Conservation (phyloP, 1,140 invertebrate species). For the Papilio polyxenes region DNA sequence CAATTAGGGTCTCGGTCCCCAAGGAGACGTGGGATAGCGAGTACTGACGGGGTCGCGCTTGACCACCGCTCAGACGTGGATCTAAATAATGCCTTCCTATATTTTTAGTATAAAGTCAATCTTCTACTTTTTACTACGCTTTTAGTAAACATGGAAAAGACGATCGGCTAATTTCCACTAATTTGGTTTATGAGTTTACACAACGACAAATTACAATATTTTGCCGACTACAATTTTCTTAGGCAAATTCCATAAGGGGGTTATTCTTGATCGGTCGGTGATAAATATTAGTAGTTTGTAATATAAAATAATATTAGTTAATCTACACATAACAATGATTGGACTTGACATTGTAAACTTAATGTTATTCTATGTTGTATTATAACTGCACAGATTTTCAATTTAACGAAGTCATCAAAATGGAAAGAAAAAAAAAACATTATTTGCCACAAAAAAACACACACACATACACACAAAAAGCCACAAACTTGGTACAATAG, state of each 20-base stretch:
- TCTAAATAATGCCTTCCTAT: slow-evolving; percentile 19
- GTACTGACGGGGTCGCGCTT: slow-evolving; percentile 39
- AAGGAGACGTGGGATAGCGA: slow-evolving; percentile 57
- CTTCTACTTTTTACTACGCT: neutral
- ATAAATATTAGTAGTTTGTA: too few relatives aligned
- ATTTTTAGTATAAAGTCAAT: slow-evolving; percentile 22
- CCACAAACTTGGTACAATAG: too few relatives aligned
- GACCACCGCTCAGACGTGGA: slow-evolving; percentile 47
- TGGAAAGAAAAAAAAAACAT: too few relatives aligned
- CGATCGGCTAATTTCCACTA: neutral
- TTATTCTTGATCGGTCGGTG: too few relatives aligned
- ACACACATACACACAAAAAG: too few relatives aligned
- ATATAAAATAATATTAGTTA: too few relatives aligned
- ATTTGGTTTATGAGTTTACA: neutral
- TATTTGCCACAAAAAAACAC: too few relatives aligned
- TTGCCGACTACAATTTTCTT: neutral
- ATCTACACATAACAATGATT: too few relatives aligned
- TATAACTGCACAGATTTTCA: neutral
- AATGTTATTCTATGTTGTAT: too few relatives aligned
- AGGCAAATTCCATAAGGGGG: neutral
- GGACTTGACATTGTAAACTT: too few relatives aligned
- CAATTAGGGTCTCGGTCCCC: slow-evolving; percentile 67
- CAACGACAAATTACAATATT: neutral
- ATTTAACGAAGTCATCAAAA: too few relatives aligned
- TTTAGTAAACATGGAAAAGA: neutral